phyloP scores from a whole-genome alignment of 2,113 vertebrate genomes.

The Corynorhinus townsendii region DNA sequence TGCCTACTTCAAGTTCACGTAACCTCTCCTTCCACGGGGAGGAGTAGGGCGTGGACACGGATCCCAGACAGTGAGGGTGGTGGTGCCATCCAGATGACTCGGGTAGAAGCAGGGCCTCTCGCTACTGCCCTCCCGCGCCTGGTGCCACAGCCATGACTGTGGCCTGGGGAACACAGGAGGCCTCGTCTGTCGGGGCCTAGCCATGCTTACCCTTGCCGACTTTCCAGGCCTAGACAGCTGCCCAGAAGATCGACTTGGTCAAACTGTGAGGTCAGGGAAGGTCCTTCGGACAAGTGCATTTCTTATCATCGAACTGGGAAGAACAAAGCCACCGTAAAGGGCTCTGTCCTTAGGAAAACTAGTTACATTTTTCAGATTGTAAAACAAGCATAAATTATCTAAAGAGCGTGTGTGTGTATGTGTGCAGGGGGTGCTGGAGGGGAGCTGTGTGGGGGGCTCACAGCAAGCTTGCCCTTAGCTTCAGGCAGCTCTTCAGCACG shows the following conservation, averaged over 20 bases:
- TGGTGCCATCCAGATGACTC: background rate
- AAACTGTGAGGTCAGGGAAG: background rate
- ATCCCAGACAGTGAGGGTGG: background rate
- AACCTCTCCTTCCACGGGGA: background rate
- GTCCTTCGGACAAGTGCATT: background rate
- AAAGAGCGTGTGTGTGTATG: too few relatives aligned
- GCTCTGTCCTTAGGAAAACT: background rate
- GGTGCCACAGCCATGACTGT: rapidly evolving
- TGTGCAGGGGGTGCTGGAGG: background rate
- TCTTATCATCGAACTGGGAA: background rate
- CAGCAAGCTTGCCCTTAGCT: background rate
- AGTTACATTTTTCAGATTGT: background rate
- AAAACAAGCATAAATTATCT: background rate
- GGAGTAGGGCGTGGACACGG: rapidly evolving
- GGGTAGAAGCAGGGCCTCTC: background rate
- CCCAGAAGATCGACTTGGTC: background rate
- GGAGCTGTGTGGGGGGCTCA: background rate
- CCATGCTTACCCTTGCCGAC: background rate
- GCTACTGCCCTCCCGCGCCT: background rate
- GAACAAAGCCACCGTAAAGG: background rate
- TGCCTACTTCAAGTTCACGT: background rate
- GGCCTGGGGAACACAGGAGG: background rate
- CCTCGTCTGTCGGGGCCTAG: background rate
- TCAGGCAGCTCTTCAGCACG: rapidly evolving
- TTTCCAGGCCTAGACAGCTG: background rate